Evolutionary conservation across 2,797 vertebrate species (phyloP).

Genomic region (Gallirallus australis): DNA sequence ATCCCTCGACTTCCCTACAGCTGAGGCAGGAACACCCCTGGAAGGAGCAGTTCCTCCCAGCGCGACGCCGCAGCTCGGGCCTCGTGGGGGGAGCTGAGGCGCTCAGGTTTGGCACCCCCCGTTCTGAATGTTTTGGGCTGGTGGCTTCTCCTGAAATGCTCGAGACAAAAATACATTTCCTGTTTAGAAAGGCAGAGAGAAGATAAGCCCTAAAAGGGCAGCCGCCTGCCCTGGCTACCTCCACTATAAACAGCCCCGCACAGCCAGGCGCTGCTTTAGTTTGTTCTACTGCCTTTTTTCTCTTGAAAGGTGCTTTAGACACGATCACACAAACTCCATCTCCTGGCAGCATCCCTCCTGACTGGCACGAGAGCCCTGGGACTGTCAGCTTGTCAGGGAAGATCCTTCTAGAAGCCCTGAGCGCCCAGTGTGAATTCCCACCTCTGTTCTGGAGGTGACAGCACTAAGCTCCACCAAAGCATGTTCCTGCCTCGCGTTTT

Average conservation of each 20-base stretch:
- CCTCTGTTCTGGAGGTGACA: neutral
- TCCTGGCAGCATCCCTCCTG: neutral
- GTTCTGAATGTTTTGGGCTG: neutral
- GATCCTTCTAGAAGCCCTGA: neutral
- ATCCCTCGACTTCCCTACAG: neutral
- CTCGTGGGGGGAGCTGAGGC: neutral
- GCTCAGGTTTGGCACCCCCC: neutral
- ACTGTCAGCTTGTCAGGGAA: neutral
- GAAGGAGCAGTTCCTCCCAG: neutral
- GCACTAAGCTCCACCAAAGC: accelerated
- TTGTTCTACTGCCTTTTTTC: neutral
- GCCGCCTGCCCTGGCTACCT: slow-evolving; percentile 10
- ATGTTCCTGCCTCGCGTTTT: accelerated
- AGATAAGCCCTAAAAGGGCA: slow-evolving; percentile 22
- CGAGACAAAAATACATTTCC: slow-evolving; percentile 44
- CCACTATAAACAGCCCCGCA: neutral
- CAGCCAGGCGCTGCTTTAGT: neutral
- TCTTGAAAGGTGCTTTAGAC: neutral
- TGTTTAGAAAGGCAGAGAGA: slow-evolving; percentile 29
- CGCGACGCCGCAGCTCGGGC: neutral
- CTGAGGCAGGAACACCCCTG: no score
- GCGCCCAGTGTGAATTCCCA: neutral
- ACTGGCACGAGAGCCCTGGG: neutral
- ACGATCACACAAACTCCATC: neutral
- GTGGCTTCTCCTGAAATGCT: slow-evolving; percentile 34